Evolutionary conservation across 2,797 vertebrate genomes (phyloP), one percentile per base, ranked within the genome.

Genomic region (Myripristis jacobus): DNA sequence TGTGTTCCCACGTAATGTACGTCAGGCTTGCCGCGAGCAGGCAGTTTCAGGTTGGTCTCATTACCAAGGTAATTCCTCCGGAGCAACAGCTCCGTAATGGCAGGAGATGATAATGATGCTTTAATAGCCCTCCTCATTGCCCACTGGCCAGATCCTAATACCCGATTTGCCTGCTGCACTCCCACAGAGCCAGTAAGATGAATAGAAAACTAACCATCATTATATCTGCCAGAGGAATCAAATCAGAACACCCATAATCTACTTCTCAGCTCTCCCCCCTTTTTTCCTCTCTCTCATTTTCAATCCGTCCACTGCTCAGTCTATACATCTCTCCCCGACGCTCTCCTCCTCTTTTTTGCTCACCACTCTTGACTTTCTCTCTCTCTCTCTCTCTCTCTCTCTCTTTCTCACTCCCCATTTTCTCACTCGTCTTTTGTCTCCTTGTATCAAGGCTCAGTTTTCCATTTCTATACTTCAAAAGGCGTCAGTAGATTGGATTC

Each of bases 21-120:
- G 48, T 83, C 57, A 63, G 62, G 80, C 67, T 84, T 43, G 82
- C 88, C 54, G 69, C 70, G 18, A 89, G 89, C 90, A 77, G 68
- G 81, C 80, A 70, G 79, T 88, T 90, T 92, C 91, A 92, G 91
- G 92, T 94, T 90, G 88, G 90, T 93, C 90, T 94, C 91, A 93
- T 94, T 94, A 93, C 79, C 61, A 77, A 85, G 89, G 91, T 93
- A 93, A 93, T 94, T 94, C 92, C 89, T 92, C 88, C 36, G 52
- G 88, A 88, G 91, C 89, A 91, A 92, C 86, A 85, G 83, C 87
- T 87, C 81, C 25, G 73, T 92, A 92, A 93, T 93, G 86, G 88
- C 89, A 85, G 88, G 81, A 90, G 91, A 93, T 92, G 91, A 88
- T 94, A 94, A 94, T 93, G 93, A 92, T 91, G 80, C 90, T 93